Percentiles rank a stretch among this genome's conserved stretches.
phyloP scores from a whole-genome alignment of 2,888 invertebrate species.

The Caenorhabditis macrosperma region DNA sequence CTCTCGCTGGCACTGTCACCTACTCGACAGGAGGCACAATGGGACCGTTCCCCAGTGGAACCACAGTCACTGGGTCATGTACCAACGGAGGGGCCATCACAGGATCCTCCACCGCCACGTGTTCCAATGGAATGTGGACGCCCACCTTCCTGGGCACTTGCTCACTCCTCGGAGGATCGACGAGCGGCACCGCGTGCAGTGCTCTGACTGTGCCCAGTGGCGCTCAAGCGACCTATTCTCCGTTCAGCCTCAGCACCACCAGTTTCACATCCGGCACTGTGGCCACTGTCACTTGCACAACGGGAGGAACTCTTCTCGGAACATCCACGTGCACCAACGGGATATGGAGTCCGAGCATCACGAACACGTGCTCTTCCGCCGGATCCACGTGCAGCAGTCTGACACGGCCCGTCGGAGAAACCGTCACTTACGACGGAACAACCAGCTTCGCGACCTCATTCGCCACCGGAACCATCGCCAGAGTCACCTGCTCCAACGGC shows the following conservation, averaged over 20 bases:
- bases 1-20: conserved; percentile 45
- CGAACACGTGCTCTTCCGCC: conserved; percentile 13
- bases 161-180: conserved; percentile 35
- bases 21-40: conserved; percentile 54
- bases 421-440: conserved; percentile 53
- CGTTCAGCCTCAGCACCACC: conserved; percentile 44
- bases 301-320: conserved; percentile 40
- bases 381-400: conserved; percentile 36
- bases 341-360: conserved; percentile 61
- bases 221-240: conserved; percentile 50
- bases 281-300: conserved; percentile 54
- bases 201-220: conserved; percentile 46
- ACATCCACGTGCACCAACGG: conserved; percentile 63
- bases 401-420: conserved; percentile 55
- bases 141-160: conserved; percentile 53
- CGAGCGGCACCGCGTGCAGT: conserved; percentile 33
- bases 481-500: conserved; percentile 66
- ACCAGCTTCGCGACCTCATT: conserved; percentile 43
- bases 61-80: conserved; percentile 66
- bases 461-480: conserved; percentile 63
- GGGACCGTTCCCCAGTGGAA: conserved; percentile 66
- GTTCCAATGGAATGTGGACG: conserved; percentile 62
- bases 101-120: conserved; percentile 58
- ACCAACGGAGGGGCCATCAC: conserved; percentile 55
- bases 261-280: conserved; percentile 58